Conservation (phyloP, 2,113 vertebrate genomes). For the Rostratula benghalensis region DNA sequence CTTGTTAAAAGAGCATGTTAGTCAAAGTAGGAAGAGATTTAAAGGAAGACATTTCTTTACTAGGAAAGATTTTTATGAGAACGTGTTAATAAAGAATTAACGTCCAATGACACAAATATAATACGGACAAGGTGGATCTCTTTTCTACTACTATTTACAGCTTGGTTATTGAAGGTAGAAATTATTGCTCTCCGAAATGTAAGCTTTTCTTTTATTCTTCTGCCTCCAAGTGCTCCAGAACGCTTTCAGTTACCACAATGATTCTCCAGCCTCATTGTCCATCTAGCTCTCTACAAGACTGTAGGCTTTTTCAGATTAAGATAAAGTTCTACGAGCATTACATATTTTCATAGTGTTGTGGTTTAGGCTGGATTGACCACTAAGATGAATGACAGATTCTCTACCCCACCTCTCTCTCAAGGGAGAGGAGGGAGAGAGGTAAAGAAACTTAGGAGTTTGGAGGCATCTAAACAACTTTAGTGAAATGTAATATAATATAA, state of each 20-base stretch:
- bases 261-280: not conserved
- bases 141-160: not conserved
- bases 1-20: not conserved
- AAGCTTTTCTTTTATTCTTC: not conserved
- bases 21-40: not conserved
- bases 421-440: not conserved
- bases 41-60: not conserved
- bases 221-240: not conserved
- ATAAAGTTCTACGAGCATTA: not conserved
- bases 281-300: not conserved
- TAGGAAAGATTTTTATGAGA: not conserved
- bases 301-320: not conserved
- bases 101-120: not conserved
- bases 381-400: not conserved
- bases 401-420: not conserved
- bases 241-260: not conserved
- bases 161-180: not conserved
- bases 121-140: not conserved
- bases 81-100: not conserved
- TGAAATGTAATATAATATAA: not conserved
- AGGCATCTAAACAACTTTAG: not conserved
- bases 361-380: not conserved
- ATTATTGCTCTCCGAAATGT: not conserved
- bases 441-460: not conserved
- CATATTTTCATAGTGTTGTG: not conserved